Evolutionary conservation across 2,113 vertebrate species (phyloP).

Genomic region (Puma concolor): DNA sequence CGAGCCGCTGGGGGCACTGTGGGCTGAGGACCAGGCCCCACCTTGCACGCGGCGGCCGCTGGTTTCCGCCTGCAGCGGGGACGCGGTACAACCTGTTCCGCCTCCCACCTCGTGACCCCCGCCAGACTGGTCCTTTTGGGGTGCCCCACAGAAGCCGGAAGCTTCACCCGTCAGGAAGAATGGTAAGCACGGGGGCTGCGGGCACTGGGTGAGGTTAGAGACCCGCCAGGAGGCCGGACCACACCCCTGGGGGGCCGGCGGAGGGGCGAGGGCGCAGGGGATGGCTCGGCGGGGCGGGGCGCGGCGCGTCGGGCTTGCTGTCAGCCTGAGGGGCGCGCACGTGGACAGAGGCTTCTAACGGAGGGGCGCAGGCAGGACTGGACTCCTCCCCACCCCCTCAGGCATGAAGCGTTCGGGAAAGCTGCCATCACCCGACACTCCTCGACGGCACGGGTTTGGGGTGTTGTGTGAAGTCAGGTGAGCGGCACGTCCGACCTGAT

Average conservation of each 20-base stretch:
- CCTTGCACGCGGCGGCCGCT: background rate
- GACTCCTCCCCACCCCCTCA: background rate
- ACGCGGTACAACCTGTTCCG: accelerated
- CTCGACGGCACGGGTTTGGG: accelerated
- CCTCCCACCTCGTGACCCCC: accelerated
- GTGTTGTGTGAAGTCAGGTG: background rate
- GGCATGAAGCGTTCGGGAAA: accelerated
- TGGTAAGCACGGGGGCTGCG: accelerated
- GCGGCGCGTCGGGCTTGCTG: accelerated
- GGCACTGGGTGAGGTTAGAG: accelerated
- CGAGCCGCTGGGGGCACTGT: accelerated
- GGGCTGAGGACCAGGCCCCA: background rate
- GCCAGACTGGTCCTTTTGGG: accelerated
- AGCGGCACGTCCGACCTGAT: accelerated
- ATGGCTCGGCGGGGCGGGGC: accelerated
- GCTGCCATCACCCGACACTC: background rate
- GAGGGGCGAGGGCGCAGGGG: accelerated
- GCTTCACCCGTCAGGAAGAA: accelerated
- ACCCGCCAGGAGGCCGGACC: accelerated
- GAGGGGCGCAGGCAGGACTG: background rate
- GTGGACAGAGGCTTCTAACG: background rate
- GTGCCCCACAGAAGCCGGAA: background rate
- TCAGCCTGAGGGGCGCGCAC: accelerated
- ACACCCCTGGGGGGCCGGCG: accelerated
- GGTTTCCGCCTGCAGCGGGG: background rate